Percentiles rank a stretch among this genome's conserved stretches.
Conservation (phyloP, 2,113 vertebrate species). For the Bothrops jararaca region DNA sequence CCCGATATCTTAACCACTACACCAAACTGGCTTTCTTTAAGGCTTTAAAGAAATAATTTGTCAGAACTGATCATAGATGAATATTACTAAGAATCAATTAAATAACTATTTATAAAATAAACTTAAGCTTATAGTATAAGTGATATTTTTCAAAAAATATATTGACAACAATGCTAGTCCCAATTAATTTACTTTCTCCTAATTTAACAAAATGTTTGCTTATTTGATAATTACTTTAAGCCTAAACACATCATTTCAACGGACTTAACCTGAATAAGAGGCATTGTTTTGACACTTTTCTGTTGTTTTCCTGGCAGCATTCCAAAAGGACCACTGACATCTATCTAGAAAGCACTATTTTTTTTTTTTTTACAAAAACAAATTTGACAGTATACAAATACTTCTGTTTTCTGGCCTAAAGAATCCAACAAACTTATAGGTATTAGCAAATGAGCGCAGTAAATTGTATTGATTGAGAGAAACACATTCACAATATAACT, state of each 20-base stretch:
- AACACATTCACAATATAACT: background rate
- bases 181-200: background rate
- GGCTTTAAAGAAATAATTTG: conserved; percentile 4
- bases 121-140: background rate
- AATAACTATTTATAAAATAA: background rate
- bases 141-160: background rate
- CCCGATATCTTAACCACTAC: background rate
- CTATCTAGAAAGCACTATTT: background rate
- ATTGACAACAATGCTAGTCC: background rate
- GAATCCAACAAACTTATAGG: no score
- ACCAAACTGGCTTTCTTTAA: background rate
- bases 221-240: background rate
- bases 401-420: no score
- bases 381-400: background rate
- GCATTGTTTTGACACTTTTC: background rate
- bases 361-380: background rate
- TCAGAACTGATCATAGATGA: conserved; percentile 1
- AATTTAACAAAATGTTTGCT: background rate
- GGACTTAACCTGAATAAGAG: background rate
- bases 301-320: background rate
- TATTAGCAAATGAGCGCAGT: no score
- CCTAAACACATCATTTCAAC: background rate
- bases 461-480: no score
- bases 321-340: background rate
- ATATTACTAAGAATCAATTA: background rate